Evolutionary conservation across 1,140 invertebrate genomes (phyloP), one percentile per base, ranked within the genome.

Genomic region (Cryptotermes secundus): DNA sequence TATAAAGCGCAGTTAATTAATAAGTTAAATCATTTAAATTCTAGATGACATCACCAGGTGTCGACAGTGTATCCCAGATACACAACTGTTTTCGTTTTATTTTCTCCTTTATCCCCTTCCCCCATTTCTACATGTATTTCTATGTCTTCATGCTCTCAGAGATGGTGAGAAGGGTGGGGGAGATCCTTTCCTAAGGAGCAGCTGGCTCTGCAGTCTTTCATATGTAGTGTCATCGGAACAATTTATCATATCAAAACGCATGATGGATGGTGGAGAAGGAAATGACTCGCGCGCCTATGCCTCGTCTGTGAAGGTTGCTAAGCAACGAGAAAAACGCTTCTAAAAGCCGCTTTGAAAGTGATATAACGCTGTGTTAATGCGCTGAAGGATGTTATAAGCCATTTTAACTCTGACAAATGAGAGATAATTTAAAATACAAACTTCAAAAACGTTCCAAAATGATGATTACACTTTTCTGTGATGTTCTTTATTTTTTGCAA

Each of bases 191-290:
- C n/a, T 72, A 31, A 26, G n/a, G 10, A 81, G 80, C 80, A 81
- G 80, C 80, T 81, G 80, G 80, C 80, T 9, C 6, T 2, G 80
- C 80, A 81, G 24, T 81, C 80, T 36, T 81, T 81, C 80, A 81
- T 81, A 81, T 31, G 19, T 45, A 36, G 80, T 81, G 80, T 81
- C 80, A 81, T 45, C 80, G 34, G 0, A 3, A 45, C 80, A 81
- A 81, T 81, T 81, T 81, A 81, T 81, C 80, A 81, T 35, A 36
- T 36, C 80, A 45, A 81, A 45, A 45, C 38, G 6, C 34, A n/a
- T 81, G 80, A 81, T 45, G 80, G 80, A 81, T 81, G 80, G 80
- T 34, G 35, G 35, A 81, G 34, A 81, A 81, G 19, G 80, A 72
- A 72, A 31, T 31, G n/a, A 31, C 59, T 72, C 59, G 59, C 59